Evolutionary conservation across 2,888 invertebrate genomes (phyloP).

Genomic region (Formica aserva): DNA sequence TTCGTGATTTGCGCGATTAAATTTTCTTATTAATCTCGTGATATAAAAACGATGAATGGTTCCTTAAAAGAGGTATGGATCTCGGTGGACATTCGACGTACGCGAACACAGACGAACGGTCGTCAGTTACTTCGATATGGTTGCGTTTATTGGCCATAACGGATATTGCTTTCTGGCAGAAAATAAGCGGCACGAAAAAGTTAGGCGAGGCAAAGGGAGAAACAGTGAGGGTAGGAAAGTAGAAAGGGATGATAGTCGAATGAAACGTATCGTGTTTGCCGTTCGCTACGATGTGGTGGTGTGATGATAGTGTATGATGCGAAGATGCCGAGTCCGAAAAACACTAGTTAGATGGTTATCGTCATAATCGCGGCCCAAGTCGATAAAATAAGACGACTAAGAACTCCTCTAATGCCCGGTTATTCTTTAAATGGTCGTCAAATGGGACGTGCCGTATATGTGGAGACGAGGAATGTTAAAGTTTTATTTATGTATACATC

Average conservation of each 20-base stretch:
- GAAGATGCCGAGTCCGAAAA: conserved; percentile 69
- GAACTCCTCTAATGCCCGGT: conserved; percentile 66
- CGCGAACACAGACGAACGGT: conserved; percentile 42
- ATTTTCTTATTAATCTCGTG: conserved; percentile 13
- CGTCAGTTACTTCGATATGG: conserved; percentile 50
- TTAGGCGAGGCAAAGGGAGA: not conserved
- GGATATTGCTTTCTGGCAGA: conserved; percentile 63
- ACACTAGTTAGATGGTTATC: conserved; percentile 80
- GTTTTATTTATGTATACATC: not conserved
- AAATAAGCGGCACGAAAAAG: conserved; percentile 58
- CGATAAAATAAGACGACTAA: conserved; percentile 76
- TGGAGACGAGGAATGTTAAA: not conserved
- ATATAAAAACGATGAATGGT: not conserved
- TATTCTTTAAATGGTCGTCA: conserved; percentile 69
- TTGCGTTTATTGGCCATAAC: conserved; percentile 65
- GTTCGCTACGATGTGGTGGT: conserved; percentile 57
- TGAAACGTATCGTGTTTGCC: conserved; percentile 75
- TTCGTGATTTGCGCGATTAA: not conserved
- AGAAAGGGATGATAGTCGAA: conserved; percentile 63
- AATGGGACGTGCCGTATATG: conserved; percentile 34
- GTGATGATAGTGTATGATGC: conserved; percentile 70
- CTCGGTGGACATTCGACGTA: conserved; percentile 28
- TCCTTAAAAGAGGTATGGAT: not conserved
- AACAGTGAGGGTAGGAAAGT: conserved; percentile 6
- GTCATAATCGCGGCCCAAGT: conserved; percentile 78